Evolutionary conservation across 2,113 vertebrate species (phyloP), one percentile per base, ranked within the genome.

Genomic region (Microcebus tavaratra): DNA sequence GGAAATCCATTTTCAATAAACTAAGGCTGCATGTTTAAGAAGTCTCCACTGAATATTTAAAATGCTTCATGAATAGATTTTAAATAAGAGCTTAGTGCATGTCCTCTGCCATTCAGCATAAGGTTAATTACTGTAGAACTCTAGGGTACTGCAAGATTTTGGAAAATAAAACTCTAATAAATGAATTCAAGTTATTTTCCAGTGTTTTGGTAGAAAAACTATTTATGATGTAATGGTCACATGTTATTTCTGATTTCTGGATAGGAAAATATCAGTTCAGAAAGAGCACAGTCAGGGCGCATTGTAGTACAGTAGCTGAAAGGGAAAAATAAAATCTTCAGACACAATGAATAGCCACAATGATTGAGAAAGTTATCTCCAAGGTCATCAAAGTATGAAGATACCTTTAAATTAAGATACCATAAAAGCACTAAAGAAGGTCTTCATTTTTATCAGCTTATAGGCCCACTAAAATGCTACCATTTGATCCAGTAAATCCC

Each of bases 41-140:
- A 96, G 14, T 45, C 87, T 97, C 76, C 89, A 83, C 13, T 94
- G 73, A 98, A 97, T 98, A 97, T 97, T 95, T 97, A 94, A 98
- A 98, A 97, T 97, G 63, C 6, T 89, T 95, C 94, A 68, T 97
- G 36, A 91, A 97, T 55, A 93, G 45, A 76, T 76, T 97, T 91
- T 95, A 97, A 97, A 93, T 94, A 96, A 76, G 21, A 63, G 61
- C 25, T 97, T 98, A 96, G 65, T 92, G 84, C 76, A 90, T 88
- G 72, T 97, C 87, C 91, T 98, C 57, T 78, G 96, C 57, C 88
- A 97, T 90, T 53, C 18, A 85, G 50, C 23, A 50, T 95, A 96
- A 96, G 48, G 84, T 95, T 96, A 96, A 48, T 78, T 96, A 97
- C 85, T 93, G 2, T 0, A 57, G 93, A 88, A 96, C 9, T 88